These are phyloP conservation scores for Drosophila arawakana DNA, from an alignment of 1,140 invertebrate genomes.

Conservation along the genomic window DNA sequence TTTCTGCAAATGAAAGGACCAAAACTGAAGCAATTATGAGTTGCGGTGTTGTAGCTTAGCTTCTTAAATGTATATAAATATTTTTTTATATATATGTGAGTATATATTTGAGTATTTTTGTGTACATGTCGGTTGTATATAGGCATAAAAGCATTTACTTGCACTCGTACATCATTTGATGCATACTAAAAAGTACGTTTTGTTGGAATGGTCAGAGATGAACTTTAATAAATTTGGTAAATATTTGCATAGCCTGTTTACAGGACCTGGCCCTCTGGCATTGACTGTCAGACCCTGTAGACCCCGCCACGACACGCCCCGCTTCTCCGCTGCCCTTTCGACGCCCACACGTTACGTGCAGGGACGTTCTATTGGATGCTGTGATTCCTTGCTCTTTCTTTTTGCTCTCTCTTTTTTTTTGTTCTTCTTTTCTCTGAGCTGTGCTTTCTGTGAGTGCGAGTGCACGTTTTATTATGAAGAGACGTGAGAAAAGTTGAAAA, in stretches of 20 bases:
- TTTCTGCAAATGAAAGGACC: background rate
- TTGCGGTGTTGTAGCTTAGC: background rate
- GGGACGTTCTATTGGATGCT: constrained; percentile 44
- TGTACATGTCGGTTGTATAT: background rate
- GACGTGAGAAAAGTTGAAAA: constrained; percentile 72
- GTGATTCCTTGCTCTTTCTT: constrained; percentile 48
- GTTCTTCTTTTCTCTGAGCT: background rate
- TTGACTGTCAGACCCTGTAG: constrained; percentile 12
- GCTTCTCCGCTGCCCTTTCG: background rate
- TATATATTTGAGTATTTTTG: background rate
- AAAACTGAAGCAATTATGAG: constrained; percentile 21
- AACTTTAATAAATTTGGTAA: constrained; percentile 70
- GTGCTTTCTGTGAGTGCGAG: constrained; percentile 38
- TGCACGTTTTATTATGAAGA: constrained; percentile 67
- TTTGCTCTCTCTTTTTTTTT: too few species aligned
- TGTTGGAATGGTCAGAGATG: constrained; percentile 47
- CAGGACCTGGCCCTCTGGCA: constrained; percentile 50
- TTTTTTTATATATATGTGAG: background rate
- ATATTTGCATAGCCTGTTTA: constrained; percentile 66
- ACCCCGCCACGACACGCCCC: too few species aligned
- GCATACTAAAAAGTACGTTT: constrained; percentile 30
- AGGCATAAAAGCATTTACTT: constrained; percentile 17
- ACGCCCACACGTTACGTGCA: constrained; percentile 41
- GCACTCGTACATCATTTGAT: constrained; percentile 36
- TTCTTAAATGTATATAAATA: constrained; percentile 1